Evolutionary conservation across 2,113 vertebrate species (phyloP).

Genomic region (Lycocorax pyrrhopterus): DNA sequence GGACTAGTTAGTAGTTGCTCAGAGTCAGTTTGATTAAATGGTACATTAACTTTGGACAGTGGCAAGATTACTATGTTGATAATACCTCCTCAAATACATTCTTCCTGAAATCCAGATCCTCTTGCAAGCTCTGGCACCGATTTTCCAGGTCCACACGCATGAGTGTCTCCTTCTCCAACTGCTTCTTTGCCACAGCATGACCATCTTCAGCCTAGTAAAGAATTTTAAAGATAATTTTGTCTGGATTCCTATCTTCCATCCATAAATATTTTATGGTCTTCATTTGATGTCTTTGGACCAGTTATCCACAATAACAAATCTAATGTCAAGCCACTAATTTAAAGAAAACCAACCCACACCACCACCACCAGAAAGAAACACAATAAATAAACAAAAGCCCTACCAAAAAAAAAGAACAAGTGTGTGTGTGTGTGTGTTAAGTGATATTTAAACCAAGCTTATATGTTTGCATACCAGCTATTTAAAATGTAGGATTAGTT

Average conservation of each 20-base stretch:
- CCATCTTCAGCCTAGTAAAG: slow-evolving; percentile 84
- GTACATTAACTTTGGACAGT: not conserved
- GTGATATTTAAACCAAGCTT: not conserved
- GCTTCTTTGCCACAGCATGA: slow-evolving; percentile 88
- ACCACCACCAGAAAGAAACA: not conserved
- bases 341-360: not conserved
- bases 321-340: not conserved
- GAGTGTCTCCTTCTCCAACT: slow-evolving; percentile 92
- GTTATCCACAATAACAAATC: not conserved
- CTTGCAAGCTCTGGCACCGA: slow-evolving; percentile 89
- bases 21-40: not conserved
- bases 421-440: not conserved
- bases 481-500: not conserved
- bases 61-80: not conserved
- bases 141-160: slow-evolving; percentile 95
- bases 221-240: not conserved
- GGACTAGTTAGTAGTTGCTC: not conserved
- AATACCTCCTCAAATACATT: slow-evolving; percentile 93
- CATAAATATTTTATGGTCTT: not conserved
- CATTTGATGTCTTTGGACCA: not conserved
- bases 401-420: not conserved
- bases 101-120: slow-evolving; percentile 95
- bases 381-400: not conserved
- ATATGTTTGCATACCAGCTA: not conserved
- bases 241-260: not conserved